Evolutionary conservation across 2,888 invertebrate species (phyloP).

Genomic region (Bhutanitis thaidina): DNA sequence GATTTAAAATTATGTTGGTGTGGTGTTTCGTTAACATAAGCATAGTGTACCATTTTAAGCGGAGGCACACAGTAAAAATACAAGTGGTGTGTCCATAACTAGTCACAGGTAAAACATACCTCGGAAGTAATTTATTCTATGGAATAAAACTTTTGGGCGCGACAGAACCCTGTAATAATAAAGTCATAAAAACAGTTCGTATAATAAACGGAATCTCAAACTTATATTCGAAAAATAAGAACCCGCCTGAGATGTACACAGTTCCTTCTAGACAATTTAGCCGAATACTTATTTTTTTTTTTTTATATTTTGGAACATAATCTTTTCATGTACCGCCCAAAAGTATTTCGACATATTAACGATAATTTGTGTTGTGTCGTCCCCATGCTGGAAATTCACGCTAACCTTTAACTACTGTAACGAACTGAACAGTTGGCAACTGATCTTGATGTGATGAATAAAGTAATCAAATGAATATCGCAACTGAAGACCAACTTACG

Average conservation of each 20-base stretch:
- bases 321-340: slow-evolving; percentile 24
- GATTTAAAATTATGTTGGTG: slow-evolving; percentile 76
- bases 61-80: slow-evolving; percentile 48
- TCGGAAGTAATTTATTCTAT: slow-evolving; percentile 38
- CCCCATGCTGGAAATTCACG: slow-evolving; percentile 41
- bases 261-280: slow-evolving; percentile 20
- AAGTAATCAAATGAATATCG: neutral
- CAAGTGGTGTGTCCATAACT: slow-evolving; percentile 63
- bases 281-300: slow-evolving; percentile 8
- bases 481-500: no score
- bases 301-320: neutral
- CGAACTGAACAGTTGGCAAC: slow-evolving; percentile 25
- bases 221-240: neutral
- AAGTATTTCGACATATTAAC: slow-evolving; percentile 31
- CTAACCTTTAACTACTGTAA: slow-evolving; percentile 9
- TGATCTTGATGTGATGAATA: slow-evolving; percentile 41
- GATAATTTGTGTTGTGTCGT: slow-evolving; percentile 70
- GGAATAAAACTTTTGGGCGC: slow-evolving; percentile 40
- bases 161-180: slow-evolving; percentile 33
- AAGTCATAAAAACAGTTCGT: neutral
- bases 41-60: slow-evolving; percentile 34
- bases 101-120: slow-evolving; percentile 70
- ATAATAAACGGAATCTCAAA: slow-evolving; percentile 5
- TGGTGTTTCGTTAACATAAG: slow-evolving; percentile 75
- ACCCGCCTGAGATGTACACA: slow-evolving; percentile 14